phyloP scores from a whole-genome alignment of 2,888 invertebrate genomes.

The Nomada hirtipes region DNA sequence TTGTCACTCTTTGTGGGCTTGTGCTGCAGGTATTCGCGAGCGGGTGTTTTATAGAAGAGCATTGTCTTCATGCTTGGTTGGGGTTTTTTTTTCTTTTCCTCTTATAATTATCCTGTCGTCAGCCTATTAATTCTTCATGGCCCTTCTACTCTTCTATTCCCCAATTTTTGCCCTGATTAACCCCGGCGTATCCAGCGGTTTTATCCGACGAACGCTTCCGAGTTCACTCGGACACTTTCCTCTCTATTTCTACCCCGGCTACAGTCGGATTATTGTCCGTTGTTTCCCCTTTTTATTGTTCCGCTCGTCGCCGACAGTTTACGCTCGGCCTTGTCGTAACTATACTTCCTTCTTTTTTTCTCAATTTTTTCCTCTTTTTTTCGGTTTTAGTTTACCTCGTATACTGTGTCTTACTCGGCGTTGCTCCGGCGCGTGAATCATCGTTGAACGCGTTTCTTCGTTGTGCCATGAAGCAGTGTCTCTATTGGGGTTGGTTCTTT shows the following conservation, averaged over 20 bases:
- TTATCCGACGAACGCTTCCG: conserved; percentile 16
- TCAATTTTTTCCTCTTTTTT: background rate
- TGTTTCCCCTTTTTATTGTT: conserved; percentile 10
- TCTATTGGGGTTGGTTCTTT: conserved; percentile 34
- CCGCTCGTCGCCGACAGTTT: conserved; percentile 26
- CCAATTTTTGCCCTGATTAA: conserved; percentile 12
- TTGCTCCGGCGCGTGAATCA: background rate
- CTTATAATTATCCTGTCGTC: conserved; percentile 9
- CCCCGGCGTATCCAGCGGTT: conserved; percentile 7
- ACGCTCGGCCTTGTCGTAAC: conserved; percentile 19
- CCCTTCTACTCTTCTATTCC: too few species aligned
- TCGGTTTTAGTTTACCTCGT: background rate
- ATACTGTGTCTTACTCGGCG: background rate
- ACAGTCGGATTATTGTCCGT: conserved; percentile 35
- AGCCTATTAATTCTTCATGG: background rate
- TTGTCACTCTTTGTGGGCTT: background rate
- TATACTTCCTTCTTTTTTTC: background rate
- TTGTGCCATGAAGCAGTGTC: background rate
- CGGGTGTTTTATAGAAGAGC: too few species aligned
- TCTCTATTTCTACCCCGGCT: conserved; percentile 6
- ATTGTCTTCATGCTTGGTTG: background rate
- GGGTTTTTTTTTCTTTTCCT: conserved; percentile 19
- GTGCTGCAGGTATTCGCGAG: too few species aligned
- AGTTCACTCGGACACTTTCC: conserved; percentile 15
- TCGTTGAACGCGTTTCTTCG: conserved; percentile 15